A percentile compares a stretch with the other conserved stretches of the same genome.
phyloP scores from a whole-genome alignment of 2,797 vertebrate species.

The Mareca strepera region DNA sequence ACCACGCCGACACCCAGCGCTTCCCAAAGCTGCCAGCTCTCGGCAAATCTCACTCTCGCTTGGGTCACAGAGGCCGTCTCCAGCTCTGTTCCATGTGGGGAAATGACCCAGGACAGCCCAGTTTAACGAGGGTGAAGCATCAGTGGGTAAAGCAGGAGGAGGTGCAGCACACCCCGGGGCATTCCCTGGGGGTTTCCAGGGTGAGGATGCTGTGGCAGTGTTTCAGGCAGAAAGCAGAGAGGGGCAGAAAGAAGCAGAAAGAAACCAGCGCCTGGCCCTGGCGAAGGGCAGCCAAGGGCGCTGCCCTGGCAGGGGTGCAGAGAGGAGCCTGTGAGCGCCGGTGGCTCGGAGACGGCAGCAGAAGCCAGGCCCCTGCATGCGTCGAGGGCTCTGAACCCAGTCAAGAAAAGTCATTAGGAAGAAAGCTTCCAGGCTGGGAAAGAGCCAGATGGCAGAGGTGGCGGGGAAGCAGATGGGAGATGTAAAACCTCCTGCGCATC shows the following conservation, averaged over 20 bases:
- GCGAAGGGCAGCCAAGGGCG: background rate
- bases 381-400: accelerated
- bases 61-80: background rate
- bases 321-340: accelerated
- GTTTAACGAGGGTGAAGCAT: background rate
- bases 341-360: background rate
- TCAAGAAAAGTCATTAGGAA: background rate
- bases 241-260: background rate
- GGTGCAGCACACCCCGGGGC: background rate
- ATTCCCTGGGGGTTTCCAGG: accelerated
- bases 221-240: background rate
- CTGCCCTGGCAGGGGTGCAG: background rate
- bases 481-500: background rate
- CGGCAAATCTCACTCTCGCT: background rate
- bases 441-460: background rate
- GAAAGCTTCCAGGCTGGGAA: background rate
- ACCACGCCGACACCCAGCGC: background rate
- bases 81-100: background rate
- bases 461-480: background rate
- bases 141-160: background rate
- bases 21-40: accelerated
- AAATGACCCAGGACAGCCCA: background rate
- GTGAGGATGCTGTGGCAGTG: background rate
- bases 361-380: background rate
- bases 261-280: background rate